These are phyloP conservation scores for Tenthredo amoena DNA, from an alignment of 2,888 invertebrate genomes.

Conservation along the genomic window DNA sequence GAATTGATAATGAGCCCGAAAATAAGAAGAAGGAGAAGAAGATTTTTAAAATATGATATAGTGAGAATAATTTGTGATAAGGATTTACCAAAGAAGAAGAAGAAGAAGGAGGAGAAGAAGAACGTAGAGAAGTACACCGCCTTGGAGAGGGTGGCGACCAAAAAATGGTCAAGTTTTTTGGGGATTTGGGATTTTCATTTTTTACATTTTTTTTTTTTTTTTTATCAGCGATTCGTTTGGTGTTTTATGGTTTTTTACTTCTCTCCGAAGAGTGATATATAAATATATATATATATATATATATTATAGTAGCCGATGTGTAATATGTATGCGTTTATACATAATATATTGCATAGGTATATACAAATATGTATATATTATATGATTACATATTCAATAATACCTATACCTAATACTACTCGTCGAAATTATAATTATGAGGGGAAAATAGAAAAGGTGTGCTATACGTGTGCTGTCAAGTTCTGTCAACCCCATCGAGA, in stretches of 20 bases:
- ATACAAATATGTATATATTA: neutral
- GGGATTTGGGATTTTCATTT: neutral
- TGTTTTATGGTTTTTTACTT: neutral
- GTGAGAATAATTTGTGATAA: constrained; percentile 73
- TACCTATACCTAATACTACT: neutral
- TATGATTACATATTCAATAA: neutral
- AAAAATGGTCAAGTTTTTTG: constrained; percentile 57
- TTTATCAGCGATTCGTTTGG: neutral
- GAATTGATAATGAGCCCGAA: neutral
- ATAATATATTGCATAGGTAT: neutral
- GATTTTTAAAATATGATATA: constrained; percentile 58
- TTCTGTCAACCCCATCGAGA: neutral
- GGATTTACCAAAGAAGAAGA: constrained; percentile 71
- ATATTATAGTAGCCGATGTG: constrained; percentile 2
- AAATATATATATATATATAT: constrained; percentile 9
- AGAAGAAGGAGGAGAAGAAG: constrained; percentile 66
- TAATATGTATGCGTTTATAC: neutral
- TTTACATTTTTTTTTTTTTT: neutral
- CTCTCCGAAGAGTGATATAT: constrained; percentile 22
- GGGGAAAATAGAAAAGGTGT: neutral
- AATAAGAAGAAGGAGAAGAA: neutral
- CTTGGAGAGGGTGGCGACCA: constrained; percentile 44
- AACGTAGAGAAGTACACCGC: constrained; percentile 15
- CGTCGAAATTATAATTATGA: neutral
- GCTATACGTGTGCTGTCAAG: neutral